Base-by-base conservation (phyloP, 2,797 vertebrate species). In the Oreochromis grahami region DNA sequence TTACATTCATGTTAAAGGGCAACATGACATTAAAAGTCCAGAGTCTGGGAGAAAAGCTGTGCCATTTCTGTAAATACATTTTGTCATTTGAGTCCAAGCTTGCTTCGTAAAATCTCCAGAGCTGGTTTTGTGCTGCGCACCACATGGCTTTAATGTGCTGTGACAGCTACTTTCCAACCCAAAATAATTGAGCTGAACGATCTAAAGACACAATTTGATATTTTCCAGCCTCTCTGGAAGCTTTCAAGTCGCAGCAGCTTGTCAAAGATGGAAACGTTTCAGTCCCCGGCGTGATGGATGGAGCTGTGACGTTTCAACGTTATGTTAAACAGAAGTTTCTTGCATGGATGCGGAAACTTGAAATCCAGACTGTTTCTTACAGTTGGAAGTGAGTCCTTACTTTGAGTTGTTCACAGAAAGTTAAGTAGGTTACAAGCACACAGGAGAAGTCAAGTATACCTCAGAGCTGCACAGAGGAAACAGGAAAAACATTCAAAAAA, bases 351-450 rank as follows among this genome's bases (percentile, higher is more conserved):
- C 36, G 0, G 68, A 29, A 74, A n/a, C 77, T 79, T 55, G 55
- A 53, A 74, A 58, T 36, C 55, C 19, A 58, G 72, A 29, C 32
- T 2, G 7, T 43, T 26, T 72, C 7, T 68, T 79, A 5, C 26
- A 26, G 38, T 58, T 50, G 83, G 24, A 65, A 38, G 26, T 43
- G 24, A 45, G 41, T 19, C 19, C 32, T 7, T 36, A 36, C 56
- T 60, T 78, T 74, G 32, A 65, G 6, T n/a, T 70, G 13, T 17
- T 84, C 29, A 81, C 38, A 63, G 6, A 41, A 74, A 55, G 65
- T 82, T 32, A 87, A 79, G 78, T 87, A 81, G 80, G 77, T 84
- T 89, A 85, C 8, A 82, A 74, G 83, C 52, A 84, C 86, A 83
- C 85, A 70, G 26, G 53, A 83, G 81, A 6, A 82, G 77, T 79